Percentiles rank a stretch among this genome's conserved stretches.
phyloP scores from a whole-genome alignment of 2,113 vertebrate genomes.

The Mobula hypostoma region DNA sequence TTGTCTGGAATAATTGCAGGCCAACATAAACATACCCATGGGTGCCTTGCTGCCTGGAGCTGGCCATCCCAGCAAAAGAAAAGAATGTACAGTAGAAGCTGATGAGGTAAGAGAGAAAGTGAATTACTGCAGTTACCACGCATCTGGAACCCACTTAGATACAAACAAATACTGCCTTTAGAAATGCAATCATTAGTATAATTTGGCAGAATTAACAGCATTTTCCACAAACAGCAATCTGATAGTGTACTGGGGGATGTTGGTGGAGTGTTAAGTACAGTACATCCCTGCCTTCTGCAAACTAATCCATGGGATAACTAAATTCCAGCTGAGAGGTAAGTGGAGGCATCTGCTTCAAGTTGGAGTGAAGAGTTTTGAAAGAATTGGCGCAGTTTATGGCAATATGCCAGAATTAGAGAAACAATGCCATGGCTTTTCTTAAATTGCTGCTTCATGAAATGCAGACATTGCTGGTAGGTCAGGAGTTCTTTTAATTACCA shows the following conservation, averaged over 20 bases:
- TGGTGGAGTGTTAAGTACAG: not conserved
- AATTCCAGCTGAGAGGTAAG: not conserved
- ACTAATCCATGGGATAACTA: not conserved
- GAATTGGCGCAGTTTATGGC: constrained; percentile 6
- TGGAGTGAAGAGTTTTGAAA: constrained; percentile 22
- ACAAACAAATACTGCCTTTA: not conserved
- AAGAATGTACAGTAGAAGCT: constrained; percentile 72
- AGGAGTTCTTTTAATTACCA: no score
- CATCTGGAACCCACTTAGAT: not conserved
- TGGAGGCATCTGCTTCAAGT: not conserved
- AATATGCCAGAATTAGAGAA: constrained; percentile 28
- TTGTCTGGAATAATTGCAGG: constrained; percentile 63
- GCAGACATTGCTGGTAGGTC: no score
- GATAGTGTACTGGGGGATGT: not conserved
- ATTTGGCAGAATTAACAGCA: not conserved
- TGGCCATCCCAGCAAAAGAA: constrained; percentile 86
- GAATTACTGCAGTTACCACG: not conserved
- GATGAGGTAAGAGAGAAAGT: constrained; percentile 70
- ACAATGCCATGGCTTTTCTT: not conserved
- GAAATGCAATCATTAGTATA: not conserved
- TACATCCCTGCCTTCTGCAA: not conserved
- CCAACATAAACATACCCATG: constrained; percentile 98
- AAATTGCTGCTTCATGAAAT: no score
- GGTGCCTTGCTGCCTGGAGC: constrained; percentile 92
- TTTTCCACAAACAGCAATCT: not conserved